Evolutionary conservation across 2,888 invertebrate genomes (phyloP), one percentile per base, ranked within the genome.

Genomic region (Drosophila subsilvestris): DNA sequence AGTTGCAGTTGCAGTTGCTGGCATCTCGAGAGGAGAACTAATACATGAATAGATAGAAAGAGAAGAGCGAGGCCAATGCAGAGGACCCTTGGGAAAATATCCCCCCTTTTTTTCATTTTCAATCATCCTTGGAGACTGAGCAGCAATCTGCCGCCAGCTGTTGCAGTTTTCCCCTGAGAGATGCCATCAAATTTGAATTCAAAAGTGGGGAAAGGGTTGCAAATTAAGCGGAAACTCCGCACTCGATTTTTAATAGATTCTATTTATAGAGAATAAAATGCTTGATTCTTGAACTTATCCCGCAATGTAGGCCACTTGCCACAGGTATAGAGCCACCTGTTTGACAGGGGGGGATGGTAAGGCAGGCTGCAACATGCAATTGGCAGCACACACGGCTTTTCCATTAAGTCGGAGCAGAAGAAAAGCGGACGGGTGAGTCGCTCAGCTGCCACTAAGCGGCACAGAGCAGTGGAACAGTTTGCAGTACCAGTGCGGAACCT

Each of bases 371-470:
- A 48, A 14, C 49, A 50, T 43, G 6, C 17, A 49, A 45, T 47
- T 77, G 80, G 61, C 63, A 71, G 82, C 85, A 85, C 7, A 37
- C 37, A n/a, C 59, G 66, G 62, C 57, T 79, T 81, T 79, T 76
- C 81, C 81, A 86, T 82, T 86, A 82, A 74, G 82, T 42, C 73
- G 44, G 27, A 48, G 54, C 37, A 37, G 37, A 37, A 7, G n/a
- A 6, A 14, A 2, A 37, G 37, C 27, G 27, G 9, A 27, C 27
- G 27, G 27, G 9, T 29, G 53, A 44, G 9, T 2, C 14, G 9
- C n/a, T n/a, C 9, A 22, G 25, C 27, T 49, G 49, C 49, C 22
- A 49, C n/a, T 25, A 49, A 27, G 14, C 37, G 49, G 17, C 43
- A 29, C 37, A 45, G 45, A 29, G 29, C 7, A 29, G 27, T n/a